A percentile compares a stretch with the other conserved stretches of the same genome.
These are phyloP conservation scores for Metaphire vulgaris DNA, from an alignment of 1,140 invertebrate species.

Conservation along the genomic window DNA sequence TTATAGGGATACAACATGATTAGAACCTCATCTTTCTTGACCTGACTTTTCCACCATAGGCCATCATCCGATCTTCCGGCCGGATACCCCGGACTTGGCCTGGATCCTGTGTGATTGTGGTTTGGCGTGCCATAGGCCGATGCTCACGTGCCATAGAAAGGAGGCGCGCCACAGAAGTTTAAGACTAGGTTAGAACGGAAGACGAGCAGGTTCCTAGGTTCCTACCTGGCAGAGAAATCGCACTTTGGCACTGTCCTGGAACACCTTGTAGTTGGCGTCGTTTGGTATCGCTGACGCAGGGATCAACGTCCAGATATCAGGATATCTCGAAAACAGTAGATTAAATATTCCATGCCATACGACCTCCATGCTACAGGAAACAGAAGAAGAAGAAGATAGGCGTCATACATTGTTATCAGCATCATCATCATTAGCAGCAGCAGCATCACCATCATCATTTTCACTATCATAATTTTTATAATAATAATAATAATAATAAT, in stretches of 20 bases:
- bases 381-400: background rate
- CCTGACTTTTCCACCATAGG: background rate
- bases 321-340: background rate
- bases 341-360: background rate
- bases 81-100: background rate
- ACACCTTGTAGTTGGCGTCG: background rate
- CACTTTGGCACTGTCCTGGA: background rate
- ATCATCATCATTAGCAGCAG: background rate
- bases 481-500: background rate
- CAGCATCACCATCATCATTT: background rate
- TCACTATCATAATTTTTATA: background rate
- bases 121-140: too few relatives aligned
- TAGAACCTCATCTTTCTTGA: background rate
- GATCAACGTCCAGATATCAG: background rate
- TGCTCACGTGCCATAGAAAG: background rate
- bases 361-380: background rate
- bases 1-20: background rate
- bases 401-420: background rate
- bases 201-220: background rate
- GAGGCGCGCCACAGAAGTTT: background rate
- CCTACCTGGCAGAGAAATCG: background rate
- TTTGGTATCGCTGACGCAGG: background rate
- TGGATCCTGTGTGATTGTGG: too few relatives aligned
- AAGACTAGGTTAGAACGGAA: background rate
- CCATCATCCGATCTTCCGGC: background rate